Evolutionary conservation across 2,797 vertebrate genomes (phyloP).

Genomic region (Syndactyla subalaris): DNA sequence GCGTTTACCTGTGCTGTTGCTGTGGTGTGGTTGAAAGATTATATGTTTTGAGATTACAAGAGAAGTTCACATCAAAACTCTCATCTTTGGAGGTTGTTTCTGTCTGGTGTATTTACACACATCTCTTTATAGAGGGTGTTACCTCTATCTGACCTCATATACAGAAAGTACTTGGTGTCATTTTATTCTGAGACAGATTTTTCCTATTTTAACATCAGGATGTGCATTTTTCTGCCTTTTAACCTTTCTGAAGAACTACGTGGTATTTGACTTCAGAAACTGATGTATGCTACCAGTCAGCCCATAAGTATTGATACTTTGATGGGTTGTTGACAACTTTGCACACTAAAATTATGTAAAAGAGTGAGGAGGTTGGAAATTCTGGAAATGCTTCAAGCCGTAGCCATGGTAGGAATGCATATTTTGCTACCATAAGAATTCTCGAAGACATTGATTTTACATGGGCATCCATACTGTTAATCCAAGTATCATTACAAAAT

Average conservation of each 20-base stretch:
- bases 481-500: neutral
- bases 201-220: constrained; percentile 48
- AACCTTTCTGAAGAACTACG: constrained; percentile 48
- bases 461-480: neutral
- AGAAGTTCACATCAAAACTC: neutral
- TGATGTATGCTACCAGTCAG: constrained; percentile 5
- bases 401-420: neutral
- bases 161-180: neutral
- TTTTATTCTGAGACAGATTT: constrained; percentile 41
- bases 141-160: neutral
- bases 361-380: neutral
- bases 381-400: neutral
- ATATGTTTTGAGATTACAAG: neutral
- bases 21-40: neutral
- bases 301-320: constrained; percentile 23
- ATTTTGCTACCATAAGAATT: neutral
- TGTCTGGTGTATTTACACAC: constrained; percentile 32
- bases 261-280: constrained; percentile 33
- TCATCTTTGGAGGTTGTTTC: neutral
- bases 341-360: neutral
- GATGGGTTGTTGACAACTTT: neutral
- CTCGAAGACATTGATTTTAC: neutral
- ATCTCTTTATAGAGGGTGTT: constrained; percentile 16
- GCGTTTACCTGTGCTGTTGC: neutral
- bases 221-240: constrained; percentile 53